Evolutionary conservation across 2,888 invertebrate species (phyloP).

Genomic region (Dioctria linearis): DNA sequence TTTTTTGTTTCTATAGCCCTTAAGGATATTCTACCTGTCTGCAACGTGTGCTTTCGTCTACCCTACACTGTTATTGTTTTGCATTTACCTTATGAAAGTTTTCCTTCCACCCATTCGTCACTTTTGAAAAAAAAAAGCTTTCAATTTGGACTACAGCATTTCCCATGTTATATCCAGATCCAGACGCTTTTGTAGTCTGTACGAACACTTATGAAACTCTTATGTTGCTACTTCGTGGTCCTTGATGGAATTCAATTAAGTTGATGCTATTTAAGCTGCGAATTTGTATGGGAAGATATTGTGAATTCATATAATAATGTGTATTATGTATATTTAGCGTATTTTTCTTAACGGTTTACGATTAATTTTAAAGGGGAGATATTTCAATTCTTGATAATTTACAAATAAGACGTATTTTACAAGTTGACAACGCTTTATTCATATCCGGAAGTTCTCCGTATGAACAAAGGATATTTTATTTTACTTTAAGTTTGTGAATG

Average conservation of each 20-base stretch:
- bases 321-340: no score
- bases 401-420: no score
- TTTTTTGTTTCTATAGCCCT: constrained; percentile 1
- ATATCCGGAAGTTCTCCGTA: no score
- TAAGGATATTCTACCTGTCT: neutral
- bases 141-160: constrained; percentile 36
- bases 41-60: neutral
- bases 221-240: neutral
- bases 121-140: constrained; percentile 28
- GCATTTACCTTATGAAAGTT: neutral
- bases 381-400: no score
- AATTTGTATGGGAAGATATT: constrained; percentile 2
- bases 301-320: neutral
- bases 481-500: no score
- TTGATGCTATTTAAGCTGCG: constrained; percentile 21
- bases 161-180: neutral
- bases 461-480: no score
- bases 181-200: constrained; percentile 15
- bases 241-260: constrained; percentile 42
- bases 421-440: no score
- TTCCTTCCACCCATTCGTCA: constrained; percentile 7
- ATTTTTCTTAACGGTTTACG: no score
- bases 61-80: constrained; percentile 41
- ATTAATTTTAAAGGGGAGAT: no score
- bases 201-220: constrained; percentile 15